Base-by-base conservation (phyloP, 2,888 invertebrate species). In the Rhodophaea formosa region DNA sequence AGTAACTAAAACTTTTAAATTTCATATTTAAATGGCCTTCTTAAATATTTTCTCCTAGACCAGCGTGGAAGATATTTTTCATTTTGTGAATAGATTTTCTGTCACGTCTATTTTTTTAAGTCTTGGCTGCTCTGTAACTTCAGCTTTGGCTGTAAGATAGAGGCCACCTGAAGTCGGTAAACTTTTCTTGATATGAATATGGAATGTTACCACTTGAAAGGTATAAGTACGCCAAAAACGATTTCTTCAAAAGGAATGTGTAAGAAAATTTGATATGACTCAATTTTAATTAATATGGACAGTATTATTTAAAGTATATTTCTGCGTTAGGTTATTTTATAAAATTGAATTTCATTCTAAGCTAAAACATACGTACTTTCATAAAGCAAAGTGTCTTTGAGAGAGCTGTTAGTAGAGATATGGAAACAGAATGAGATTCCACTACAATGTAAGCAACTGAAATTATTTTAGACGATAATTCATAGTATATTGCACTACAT, bases 361-460 rank as follows among this genome's bases (percentile, higher is more conserved):
- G 3, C 23, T 2, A 5, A 23, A 23, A 23, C 5, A 23, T 23
- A 23, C 23, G 23, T 23, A 23, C 23, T 23, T 23, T 23, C 23
- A 23, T 23, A 39, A 39, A n/a, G 39, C n/a, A 12, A n/a, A n/a
- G 1, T 39, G 10, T 39, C 51, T 46, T 32, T 14, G 45, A 55
- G 60, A 62, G 62, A 60, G 62, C 58, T 58, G 29, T 45, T n/a
- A 53, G 53, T 49, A 46, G 53, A 57, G 43, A 49, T 30, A 58
- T 44, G 51, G 56, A 54, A 54, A 45, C 52, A 46, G n/a, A 54
- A 46, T 58, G 52, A 53, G 53, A 43, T 58, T 56, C 56, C 17
- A 49, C 43, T 49, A 49, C 10, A 35, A 17, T 43, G 49, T 29
- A 35, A 16, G 15, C 39, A 39, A 39, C 12, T 10, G 39, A 39